Evolutionary conservation across 1,140 invertebrate species (phyloP).

Genomic region (Paramacrobiotus metropolitanus): DNA sequence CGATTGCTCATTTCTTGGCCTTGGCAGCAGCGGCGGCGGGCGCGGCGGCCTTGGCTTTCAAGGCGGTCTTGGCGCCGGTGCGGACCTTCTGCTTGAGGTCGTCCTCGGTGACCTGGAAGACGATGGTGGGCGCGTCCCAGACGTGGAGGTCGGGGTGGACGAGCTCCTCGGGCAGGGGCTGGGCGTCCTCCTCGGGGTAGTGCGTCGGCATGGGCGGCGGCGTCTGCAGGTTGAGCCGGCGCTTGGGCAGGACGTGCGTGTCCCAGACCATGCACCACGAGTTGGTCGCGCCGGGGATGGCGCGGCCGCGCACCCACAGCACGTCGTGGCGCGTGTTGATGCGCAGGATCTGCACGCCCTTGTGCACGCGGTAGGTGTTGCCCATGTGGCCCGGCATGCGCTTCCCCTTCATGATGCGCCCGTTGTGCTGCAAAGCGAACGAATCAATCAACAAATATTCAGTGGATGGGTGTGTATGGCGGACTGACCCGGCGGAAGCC

Average conservation of each 20-base stretch:
- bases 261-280: slow-evolving; percentile 59
- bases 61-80: slow-evolving; percentile 13
- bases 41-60: slow-evolving; percentile 4
- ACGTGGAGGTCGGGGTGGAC: slow-evolving; percentile 41
- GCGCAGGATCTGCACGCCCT: slow-evolving; percentile 55
- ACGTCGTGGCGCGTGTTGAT: slow-evolving; percentile 85
- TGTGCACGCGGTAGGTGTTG: slow-evolving; percentile 34
- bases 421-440: slow-evolving; percentile 32
- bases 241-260: slow-evolving; percentile 36
- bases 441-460: slow-evolving; percentile 7
- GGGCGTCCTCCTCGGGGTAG: slow-evolving; percentile 30
- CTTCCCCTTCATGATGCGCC: slow-evolving; percentile 70
- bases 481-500: slow-evolving; percentile 40
- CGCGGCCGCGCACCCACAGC: slow-evolving; percentile 55
- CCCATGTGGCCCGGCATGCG: slow-evolving; percentile 97
- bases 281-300: slow-evolving; percentile 52
- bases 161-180: slow-evolving; percentile 38
- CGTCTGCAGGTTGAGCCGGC: slow-evolving; percentile 20
- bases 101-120: slow-evolving; percentile 30
- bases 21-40: background rate
- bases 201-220: slow-evolving; percentile 57
- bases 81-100: slow-evolving; percentile 12
- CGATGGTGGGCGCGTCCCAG: slow-evolving; percentile 41
- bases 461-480: background rate
- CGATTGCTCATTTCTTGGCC: too few relatives aligned